These are phyloP conservation scores for Leptonema lineaticorne DNA, from an alignment of 1,140 invertebrate species.

Conservation along the genomic window DNA sequence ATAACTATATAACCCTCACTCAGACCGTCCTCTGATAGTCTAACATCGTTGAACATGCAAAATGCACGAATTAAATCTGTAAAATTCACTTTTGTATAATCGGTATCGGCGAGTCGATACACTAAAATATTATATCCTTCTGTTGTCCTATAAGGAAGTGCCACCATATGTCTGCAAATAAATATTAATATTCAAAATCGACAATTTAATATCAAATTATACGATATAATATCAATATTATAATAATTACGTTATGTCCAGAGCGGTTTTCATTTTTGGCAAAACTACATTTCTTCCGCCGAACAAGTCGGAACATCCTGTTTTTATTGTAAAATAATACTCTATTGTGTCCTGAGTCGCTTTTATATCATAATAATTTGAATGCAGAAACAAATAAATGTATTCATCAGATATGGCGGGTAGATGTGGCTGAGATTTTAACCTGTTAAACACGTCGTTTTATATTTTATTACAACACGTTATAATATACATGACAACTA, in stretches of 20 bases:
- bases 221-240: not conserved
- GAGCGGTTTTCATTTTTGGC: slow-evolving; percentile 52
- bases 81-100: slow-evolving; percentile 63
- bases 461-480: too few relatives aligned
- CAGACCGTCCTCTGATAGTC: slow-evolving; percentile 62
- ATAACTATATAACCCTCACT: slow-evolving; percentile 65
- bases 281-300: slow-evolving; percentile 54
- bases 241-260: slow-evolving; percentile 57
- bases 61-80: slow-evolving; percentile 61
- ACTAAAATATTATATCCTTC: slow-evolving; percentile 62
- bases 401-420: slow-evolving; percentile 60
- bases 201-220: not conserved
- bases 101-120: slow-evolving; percentile 59
- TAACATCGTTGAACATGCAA: slow-evolving; percentile 66
- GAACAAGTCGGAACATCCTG: slow-evolving; percentile 58
- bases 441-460: slow-evolving; percentile 50
- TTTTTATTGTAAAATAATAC: slow-evolving; percentile 59
- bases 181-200: slow-evolving; percentile 2
- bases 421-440: slow-evolving; percentile 58
- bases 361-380: slow-evolving; percentile 60
- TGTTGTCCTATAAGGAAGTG: slow-evolving; percentile 57
- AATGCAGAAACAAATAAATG: slow-evolving; percentile 60
- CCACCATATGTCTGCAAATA: slow-evolving; percentile 57
- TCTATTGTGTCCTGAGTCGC: slow-evolving; percentile 61
- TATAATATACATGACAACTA: too few relatives aligned